Base-by-base conservation (phyloP, 92 coral and sea anemone species). In the Palythoa grandiflora region DNA sequence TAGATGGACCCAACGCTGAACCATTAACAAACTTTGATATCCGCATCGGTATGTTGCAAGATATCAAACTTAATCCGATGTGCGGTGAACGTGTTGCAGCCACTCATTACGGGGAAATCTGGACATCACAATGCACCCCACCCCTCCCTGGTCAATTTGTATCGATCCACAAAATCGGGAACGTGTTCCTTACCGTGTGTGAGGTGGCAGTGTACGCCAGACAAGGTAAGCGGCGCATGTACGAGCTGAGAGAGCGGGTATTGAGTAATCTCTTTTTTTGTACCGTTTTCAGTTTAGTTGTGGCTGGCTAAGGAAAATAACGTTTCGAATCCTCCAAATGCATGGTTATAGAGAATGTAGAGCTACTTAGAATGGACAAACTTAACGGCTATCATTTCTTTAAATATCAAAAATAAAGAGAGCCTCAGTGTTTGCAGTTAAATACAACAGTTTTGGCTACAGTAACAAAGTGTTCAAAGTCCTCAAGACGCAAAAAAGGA, bases 121-220 rank as follows among this genome's bases (percentile, higher is more conserved):
- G 97, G 97, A 94, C 97, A 8, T 79, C 95, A 54, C 92, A 94
- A 35, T 94, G 97, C 40, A 92, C 88, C 13, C 95, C 95, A 13
- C 87, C 91, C 86, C 89, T 94, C 84, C 85, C 97, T 5, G 95
- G 97, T 12, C 92, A 71, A 21, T 77, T 90, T 83, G 97, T 94
- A 55, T 94, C 97, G 2, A 83, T 94, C 50, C 93, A 93, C 73
- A 86, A 88, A 89, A 90, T 90, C 4, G 94, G 95, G 1, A 84
- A 83, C 5, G 96, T 94, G 54, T 65, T 75, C 14, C 85, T 94
- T 53, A 73, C 87, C 2, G 91, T 94, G 14, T 94, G 96, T 60
- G 96, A 94, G 60, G 95, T 94, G 83, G 96, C 96, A 11, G 96
- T 94, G 73, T 94, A 89, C 83, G 93, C 95, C 2, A 87, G 96